Base-by-base conservation (phyloP, 1,140 invertebrate genomes). In the Littorina saxatilis region DNA sequence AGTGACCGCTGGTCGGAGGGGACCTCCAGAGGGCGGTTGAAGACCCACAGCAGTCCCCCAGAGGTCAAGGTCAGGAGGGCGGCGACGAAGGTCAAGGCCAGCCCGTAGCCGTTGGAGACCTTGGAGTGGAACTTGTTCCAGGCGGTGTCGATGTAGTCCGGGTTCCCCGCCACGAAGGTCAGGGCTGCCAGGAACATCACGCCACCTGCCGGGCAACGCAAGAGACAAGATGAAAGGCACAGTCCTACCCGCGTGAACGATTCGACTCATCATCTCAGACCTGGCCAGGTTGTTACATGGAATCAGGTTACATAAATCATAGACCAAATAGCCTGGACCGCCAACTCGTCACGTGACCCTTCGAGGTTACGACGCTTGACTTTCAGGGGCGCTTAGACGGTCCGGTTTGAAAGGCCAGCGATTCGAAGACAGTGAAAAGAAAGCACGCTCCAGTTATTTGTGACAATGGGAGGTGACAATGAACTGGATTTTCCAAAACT, bases 11-110 rank as follows among this genome's bases (percentile, higher is more conserved):
- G 23, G 37, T 73, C 70, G n/a, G 29, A 43, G 70, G 70, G 35
- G 4, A 43, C 70, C 40, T 43, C 40, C 13, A 73, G n/a, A 39
- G 70, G 70, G 17, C 39, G 70, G 37, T 73, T 73, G 70, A 73
- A 73, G 40, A 73, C 7, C 29, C 39, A 43, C 29, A 73, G 1
- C 37, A 43, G 7, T 20, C 1, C 39, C 29, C 70, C 70, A 1
- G 70, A 35, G 15, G 13, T 15, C 13, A 73, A 20, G 40, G 39
- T 39, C 70, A 73, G 39, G 0, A 73, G 39, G 70, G 70, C 70
- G 35, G 70, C 35, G 0, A 43, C n/a, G 39, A 73, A 73, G n/a
- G 70, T 73, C 70, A 73, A 27, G 13, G 40, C 70, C 9, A 73
- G 40, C 0, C 29, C 70, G n/a, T 73, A 73, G 37, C 70, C 70